A percentile compares a stretch with the other conserved stretches of the same genome.
phyloP scores from a whole-genome alignment of 2,113 vertebrate species.

The Plecotus auritus region DNA sequence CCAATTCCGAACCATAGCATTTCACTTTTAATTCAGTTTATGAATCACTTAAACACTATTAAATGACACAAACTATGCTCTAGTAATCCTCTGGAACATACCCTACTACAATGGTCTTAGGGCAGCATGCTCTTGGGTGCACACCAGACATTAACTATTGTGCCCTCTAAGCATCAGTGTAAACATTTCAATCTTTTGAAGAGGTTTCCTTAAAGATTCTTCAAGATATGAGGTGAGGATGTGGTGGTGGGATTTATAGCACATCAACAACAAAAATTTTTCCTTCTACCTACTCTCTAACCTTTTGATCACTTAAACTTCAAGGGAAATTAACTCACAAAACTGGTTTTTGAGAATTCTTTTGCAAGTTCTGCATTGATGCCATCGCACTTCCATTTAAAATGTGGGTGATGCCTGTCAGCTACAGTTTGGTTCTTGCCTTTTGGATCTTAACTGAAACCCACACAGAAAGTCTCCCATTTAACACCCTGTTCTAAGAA shows the following conservation, averaged over 20 bases:
- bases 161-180: neutral
- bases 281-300: neutral
- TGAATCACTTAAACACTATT: neutral
- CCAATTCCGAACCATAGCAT: neutral
- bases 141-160: neutral
- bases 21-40: constrained; percentile 4
- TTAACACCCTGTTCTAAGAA: neutral
- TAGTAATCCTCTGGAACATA: neutral
- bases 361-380: neutral
- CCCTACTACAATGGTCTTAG: neutral
- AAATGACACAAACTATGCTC: neutral
- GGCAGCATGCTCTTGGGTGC: neutral
- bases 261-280: neutral
- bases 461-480: neutral
- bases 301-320: neutral
- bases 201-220: neutral
- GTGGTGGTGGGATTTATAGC: neutral
- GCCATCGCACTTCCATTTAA: neutral
- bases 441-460: neutral
- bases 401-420: neutral
- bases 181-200: neutral
- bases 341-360: neutral
- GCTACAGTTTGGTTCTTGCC: neutral
- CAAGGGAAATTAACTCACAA: neutral
- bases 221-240: neutral